Evolutionary conservation across 2,113 vertebrate genomes (phyloP).

Genomic region (Eretmodus cyanostictus): DNA sequence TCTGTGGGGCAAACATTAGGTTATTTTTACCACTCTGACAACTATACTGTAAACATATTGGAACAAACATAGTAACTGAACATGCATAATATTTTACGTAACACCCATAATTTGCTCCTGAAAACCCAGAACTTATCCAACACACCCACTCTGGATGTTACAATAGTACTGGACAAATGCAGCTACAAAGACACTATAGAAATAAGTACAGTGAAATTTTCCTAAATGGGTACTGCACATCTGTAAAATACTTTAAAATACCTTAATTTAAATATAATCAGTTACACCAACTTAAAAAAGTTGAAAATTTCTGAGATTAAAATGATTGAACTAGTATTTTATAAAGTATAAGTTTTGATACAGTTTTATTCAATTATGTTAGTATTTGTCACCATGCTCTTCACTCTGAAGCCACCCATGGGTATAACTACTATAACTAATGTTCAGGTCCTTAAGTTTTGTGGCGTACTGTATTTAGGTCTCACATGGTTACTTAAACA

Average conservation of each 20-base stretch:
- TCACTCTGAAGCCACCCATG: background rate
- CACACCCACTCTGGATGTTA: background rate
- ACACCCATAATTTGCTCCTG: background rate
- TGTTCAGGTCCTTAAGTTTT: background rate
- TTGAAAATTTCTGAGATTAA: fast-evolving
- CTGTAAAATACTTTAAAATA: background rate
- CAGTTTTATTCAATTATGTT: background rate
- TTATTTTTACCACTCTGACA: fast-evolving
- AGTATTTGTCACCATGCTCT: background rate
- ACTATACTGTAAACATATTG: background rate
- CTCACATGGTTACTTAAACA: background rate
- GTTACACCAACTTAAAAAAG: fast-evolving
- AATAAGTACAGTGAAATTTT: background rate
- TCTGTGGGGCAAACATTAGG: background rate
- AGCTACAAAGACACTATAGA: background rate
- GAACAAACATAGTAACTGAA: background rate
- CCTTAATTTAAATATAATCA: background rate
- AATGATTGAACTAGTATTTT: background rate
- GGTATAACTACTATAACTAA: fast-evolving
- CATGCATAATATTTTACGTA: background rate
- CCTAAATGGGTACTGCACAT: background rate
- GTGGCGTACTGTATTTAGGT: background rate
- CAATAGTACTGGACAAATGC: background rate
- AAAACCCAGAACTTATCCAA: background rate
- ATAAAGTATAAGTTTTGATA: background rate